phyloP scores from a whole-genome alignment of 2,888 invertebrate genomes.

The Sphaerophoria rueppellii region DNA sequence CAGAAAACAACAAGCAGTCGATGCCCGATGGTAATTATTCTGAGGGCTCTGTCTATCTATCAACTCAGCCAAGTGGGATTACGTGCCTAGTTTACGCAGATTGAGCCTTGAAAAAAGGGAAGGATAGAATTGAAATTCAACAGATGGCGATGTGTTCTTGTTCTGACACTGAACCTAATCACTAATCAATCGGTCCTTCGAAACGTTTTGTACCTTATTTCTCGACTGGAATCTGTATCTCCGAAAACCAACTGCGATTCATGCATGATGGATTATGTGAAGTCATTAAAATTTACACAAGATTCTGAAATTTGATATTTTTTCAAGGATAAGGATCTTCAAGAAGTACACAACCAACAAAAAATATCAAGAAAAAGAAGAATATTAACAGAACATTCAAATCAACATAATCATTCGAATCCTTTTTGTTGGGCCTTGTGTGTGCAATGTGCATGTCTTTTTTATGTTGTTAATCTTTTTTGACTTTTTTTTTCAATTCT shows the following conservation, averaged over 20 bases:
- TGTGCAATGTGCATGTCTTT: slow-evolving; percentile 40
- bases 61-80: slow-evolving; percentile 22
- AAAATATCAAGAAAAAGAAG: slow-evolving; percentile 12
- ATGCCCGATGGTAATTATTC: slow-evolving; percentile 41
- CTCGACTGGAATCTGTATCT: background rate
- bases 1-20: background rate
- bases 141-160: slow-evolving; percentile 53
- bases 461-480: slow-evolving; percentile 34
- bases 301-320: slow-evolving; percentile 73
- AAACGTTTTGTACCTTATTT: background rate
- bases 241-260: slow-evolving; percentile 39
- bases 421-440: slow-evolving; percentile 46
- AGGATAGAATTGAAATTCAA: slow-evolving; percentile 42
- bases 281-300: slow-evolving; percentile 73
- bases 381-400: slow-evolving; percentile 49
- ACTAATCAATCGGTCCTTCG: slow-evolving; percentile 63
- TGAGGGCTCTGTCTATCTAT: slow-evolving; percentile 27
- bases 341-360: background rate
- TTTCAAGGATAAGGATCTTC: slow-evolving; percentile 48
- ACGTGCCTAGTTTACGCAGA: slow-evolving; percentile 65
- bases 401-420: slow-evolving; percentile 45
- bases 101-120: slow-evolving; percentile 34
- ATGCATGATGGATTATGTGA: slow-evolving; percentile 72
- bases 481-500: slow-evolving; percentile 18
- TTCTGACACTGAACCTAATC: slow-evolving; percentile 68